phyloP scores from a whole-genome alignment of 2,113 vertebrate species.

The Rutilus rutilus region DNA sequence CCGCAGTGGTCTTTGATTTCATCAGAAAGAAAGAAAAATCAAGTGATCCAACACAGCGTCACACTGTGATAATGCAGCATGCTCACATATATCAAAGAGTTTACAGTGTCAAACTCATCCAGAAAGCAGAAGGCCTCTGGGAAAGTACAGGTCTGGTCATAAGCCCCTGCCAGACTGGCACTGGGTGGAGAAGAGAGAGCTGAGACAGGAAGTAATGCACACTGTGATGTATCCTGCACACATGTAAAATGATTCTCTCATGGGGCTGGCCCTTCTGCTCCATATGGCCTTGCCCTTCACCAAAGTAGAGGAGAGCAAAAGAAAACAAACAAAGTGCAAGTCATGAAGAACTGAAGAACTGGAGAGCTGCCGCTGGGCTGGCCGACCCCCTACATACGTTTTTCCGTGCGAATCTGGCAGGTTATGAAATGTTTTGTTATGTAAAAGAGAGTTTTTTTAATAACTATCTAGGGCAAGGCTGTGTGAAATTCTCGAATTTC shows the following conservation, averaged over 20 bases:
- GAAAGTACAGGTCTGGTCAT: neutral
- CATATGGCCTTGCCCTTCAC: slow-evolving; percentile 52
- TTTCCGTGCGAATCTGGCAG: slow-evolving; percentile 63
- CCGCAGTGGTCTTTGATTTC: neutral
- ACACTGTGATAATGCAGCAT: slow-evolving; percentile 2
- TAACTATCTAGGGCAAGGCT: slow-evolving; percentile 47
- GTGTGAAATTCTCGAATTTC: slow-evolving; percentile 27
- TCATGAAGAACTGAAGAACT: slow-evolving; percentile 38
- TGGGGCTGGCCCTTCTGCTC: slow-evolving; percentile 56
- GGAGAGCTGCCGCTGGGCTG: slow-evolving; percentile 23
- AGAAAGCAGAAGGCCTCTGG: slow-evolving; percentile 11
- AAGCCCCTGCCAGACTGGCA: slow-evolving; percentile 23
- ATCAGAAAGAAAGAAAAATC: slow-evolving; percentile 6
- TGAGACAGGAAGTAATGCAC: slow-evolving; percentile 39
- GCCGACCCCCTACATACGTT: neutral
- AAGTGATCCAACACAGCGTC: neutral
- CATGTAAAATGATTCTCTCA: slow-evolving; percentile 61
- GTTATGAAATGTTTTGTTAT: slow-evolving; percentile 70
- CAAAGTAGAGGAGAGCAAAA: slow-evolving; percentile 41
- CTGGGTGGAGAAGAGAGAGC: neutral
- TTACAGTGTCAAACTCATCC: neutral
- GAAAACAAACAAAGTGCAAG: slow-evolving; percentile 41
- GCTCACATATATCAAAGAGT: slow-evolving; percentile 22
- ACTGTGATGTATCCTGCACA: slow-evolving; percentile 48
- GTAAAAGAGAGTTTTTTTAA: slow-evolving; percentile 55